Evolutionary conservation across 1,140 invertebrate species (phyloP).

Genomic region (Bombus waltoni): DNA sequence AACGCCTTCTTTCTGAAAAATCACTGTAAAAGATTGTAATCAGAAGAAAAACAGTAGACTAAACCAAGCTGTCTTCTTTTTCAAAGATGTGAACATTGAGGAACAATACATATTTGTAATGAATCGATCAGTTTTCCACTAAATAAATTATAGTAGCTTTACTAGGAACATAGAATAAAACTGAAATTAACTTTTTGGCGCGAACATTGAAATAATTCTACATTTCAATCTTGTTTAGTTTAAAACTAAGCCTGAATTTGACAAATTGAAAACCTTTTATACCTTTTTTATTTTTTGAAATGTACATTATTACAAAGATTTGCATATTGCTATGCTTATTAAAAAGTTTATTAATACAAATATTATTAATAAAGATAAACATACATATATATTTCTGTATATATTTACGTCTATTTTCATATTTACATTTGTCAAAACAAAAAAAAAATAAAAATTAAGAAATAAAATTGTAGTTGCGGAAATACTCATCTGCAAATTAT

Average conservation of each 20-base stretch:
- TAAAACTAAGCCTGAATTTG: not conserved
- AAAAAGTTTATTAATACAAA: not conserved
- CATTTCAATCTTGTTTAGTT: not conserved
- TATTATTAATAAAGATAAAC: not conserved
- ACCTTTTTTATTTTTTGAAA: not conserved
- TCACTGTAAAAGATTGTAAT: no score
- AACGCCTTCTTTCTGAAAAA: no score
- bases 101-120: not conserved
- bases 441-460: not conserved
- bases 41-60: no score
- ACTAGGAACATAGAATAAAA: not conserved
- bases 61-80: not conserved
- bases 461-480: not conserved
- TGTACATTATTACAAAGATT: not conserved
- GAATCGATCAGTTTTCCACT: not conserved
- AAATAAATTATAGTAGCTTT: not conserved
- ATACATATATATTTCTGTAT: not conserved
- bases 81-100: not conserved
- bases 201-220: conserved; percentile 1
- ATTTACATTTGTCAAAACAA: not conserved
- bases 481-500: not conserved
- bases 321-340: not conserved
- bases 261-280: not conserved
- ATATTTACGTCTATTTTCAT: not conserved
- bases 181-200: not conserved